A percentile compares a stretch with the other conserved stretches of the same genome.
Conservation (phyloP, 2,888 invertebrate genomes). For the Tineola bisselliella region DNA sequence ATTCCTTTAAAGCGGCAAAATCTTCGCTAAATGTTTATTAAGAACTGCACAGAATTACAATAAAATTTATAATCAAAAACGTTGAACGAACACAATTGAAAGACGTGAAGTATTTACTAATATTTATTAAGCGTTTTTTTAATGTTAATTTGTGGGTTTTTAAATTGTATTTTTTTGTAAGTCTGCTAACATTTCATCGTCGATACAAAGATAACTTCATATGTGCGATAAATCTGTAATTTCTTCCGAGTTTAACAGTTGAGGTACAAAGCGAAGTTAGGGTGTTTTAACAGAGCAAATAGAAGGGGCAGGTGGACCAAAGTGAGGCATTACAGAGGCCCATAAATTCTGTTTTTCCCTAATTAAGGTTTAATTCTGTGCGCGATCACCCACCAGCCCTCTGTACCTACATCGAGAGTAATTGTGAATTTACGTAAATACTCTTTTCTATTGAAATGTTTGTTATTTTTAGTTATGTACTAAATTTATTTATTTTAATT, state of each 20-base stretch:
- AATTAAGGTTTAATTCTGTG: conserved; percentile 56
- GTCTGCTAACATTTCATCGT: no score
- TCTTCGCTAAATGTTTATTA: conserved; percentile 10
- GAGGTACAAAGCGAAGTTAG: not conserved
- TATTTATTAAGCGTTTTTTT: not conserved
- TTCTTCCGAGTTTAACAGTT: not conserved
- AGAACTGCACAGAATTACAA: conserved; percentile 5
- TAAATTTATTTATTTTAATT: no score
- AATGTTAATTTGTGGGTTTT: not conserved
- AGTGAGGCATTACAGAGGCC: conserved; percentile 39
- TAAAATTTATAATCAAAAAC: not conserved
- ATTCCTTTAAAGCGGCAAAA: not conserved
- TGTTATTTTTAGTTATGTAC: no score
- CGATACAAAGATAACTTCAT: no score
- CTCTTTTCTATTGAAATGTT: not conserved
- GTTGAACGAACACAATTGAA: not conserved
- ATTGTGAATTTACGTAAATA: not conserved
- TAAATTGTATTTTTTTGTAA: not conserved
- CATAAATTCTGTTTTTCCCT: conserved; percentile 64
- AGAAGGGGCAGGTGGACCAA: conserved; percentile 34
- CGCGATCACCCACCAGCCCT: conserved; percentile 12
- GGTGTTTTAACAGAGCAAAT: conserved; percentile 21
- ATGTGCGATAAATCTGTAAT: not conserved
- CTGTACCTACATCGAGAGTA: not conserved
- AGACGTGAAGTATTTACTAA: not conserved